Evolutionary conservation across 2,888 invertebrate genomes (phyloP), one percentile per base, ranked within the genome.

Genomic region (Aphrophora alni): DNA sequence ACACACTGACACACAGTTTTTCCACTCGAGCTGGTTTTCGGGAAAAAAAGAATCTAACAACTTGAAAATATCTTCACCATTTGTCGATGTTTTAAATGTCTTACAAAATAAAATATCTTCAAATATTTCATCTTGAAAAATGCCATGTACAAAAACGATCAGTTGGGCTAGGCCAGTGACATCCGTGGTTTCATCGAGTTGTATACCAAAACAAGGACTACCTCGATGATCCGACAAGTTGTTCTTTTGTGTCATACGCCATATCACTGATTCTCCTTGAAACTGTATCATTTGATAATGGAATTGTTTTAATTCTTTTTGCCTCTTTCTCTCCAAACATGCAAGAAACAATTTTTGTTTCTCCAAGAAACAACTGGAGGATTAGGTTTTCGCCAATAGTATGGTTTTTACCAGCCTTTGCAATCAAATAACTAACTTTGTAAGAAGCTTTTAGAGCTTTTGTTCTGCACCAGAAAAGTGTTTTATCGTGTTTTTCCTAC

Each of bases 81-180:
- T 44, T 44, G 44, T 44, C 5, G 44, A 44, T 10, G 17, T 44
- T 14, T 44, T 44, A 14, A 14, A 14, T 44, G 44, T 2, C 44
- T 14, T 44, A 44, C 8, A 44, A 44, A 80, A 68, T 72, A 80
- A 3, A 76, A n/a, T n/a, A n/a, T n/a, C n/a, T n/a, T n/a, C n/a
- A n/a, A n/a, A n/a, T n/a, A n/a, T n/a, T n/a, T n/a, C 68, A 77
- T 77, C 33, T 33, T 77, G 77, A 21, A 59, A 77, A 69, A 77
- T 77, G 8, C 69, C 69, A n/a, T n/a, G n/a, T n/a, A n/a, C n/a
- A n/a, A n/a, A n/a, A n/a, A n/a, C n/a, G n/a, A n/a, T n/a, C n/a
- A 77, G 68, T 77, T 69, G 77, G 69, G 77, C 77, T 59, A 77
- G 33, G 38, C 27, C 75, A 75, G 75, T 26, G 28, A 44, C 59